Conservation (phyloP, 2,113 vertebrate species). For the Seriola dumerili region DNA sequence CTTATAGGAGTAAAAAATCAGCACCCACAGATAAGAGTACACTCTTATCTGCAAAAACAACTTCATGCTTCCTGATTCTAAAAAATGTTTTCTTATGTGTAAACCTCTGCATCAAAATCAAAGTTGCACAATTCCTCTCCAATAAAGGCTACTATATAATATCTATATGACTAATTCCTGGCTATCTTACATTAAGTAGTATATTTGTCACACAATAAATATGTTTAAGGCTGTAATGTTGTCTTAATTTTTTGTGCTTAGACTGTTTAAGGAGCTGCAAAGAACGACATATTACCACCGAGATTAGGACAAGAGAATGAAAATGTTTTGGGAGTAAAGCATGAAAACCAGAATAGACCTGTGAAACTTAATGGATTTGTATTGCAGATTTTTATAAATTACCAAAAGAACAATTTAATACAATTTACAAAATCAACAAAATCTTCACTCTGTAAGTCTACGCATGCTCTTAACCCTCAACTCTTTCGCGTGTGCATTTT, state of each 20-base stretch:
- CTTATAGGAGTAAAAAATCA: no score
- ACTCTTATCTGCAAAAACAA: no score
- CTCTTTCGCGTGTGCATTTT: slow-evolving; percentile 37
- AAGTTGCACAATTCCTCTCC: background rate
- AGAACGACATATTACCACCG: background rate
- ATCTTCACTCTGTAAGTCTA: slow-evolving; percentile 28
- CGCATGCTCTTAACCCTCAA: slow-evolving; percentile 39
- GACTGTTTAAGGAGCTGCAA: no score
- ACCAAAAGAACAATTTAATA: slow-evolving; percentile 50
- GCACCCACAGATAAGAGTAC: no score
- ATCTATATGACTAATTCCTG: background rate
- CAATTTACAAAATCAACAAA: slow-evolving; percentile 28
- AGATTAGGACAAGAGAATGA: background rate
- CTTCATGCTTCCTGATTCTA: background rate
- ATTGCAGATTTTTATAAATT: slow-evolving; percentile 18
- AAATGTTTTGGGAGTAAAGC: slow-evolving; percentile 23
- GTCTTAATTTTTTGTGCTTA: background rate
- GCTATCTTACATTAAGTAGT: background rate
- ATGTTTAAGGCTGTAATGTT: background rate
- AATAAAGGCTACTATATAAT: background rate
- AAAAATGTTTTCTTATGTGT: background rate
- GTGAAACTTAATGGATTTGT: slow-evolving; percentile 13
- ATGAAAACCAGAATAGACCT: slow-evolving; percentile 3
- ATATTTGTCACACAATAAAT: background rate
- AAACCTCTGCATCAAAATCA: background rate